Evolutionary conservation across 2,113 vertebrate genomes (phyloP).

Genomic region (Tupaia chinensis): DNA sequence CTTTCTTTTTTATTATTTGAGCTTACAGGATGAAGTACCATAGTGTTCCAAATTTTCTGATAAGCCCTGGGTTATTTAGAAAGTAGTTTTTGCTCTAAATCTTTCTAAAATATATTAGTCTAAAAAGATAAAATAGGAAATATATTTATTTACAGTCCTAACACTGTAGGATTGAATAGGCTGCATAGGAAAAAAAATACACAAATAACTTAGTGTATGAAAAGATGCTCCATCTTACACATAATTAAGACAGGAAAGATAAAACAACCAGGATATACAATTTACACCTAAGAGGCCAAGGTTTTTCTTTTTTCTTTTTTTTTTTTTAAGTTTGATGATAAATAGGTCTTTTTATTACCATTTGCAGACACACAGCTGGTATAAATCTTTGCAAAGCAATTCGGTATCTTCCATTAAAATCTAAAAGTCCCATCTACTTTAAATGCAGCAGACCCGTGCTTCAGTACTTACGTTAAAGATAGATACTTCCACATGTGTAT

Average conservation of each 20-base stretch:
- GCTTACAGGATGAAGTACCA: constrained; percentile 19
- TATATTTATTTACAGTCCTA: constrained; percentile 3
- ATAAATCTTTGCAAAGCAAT: not conserved
- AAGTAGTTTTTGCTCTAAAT: constrained; percentile 46
- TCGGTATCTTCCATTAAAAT: not conserved
- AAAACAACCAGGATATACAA: not conserved
- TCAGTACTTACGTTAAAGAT: not conserved
- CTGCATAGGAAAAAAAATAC: not conserved
- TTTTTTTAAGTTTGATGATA: not conserved
- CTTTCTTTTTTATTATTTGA: constrained; percentile 49
- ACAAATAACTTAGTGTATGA: not conserved
- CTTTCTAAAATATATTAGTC: constrained; percentile 55
- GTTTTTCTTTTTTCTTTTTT: not conserved
- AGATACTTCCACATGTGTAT: not conserved
- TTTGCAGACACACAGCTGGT: not conserved
- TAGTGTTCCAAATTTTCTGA: constrained; percentile 45
- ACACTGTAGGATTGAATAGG: not conserved
- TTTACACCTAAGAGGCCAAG: not conserved
- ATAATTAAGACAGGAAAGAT: not conserved
- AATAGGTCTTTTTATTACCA: not conserved
- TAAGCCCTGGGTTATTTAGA: constrained; percentile 62
- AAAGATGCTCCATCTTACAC: not conserved
- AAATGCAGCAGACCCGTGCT: not conserved
- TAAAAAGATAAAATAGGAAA: constrained; percentile 61
- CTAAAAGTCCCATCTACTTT: not conserved